Evolutionary conservation across 2,797 vertebrate genomes (phyloP).

Genomic region (Smutsia temminckii): DNA sequence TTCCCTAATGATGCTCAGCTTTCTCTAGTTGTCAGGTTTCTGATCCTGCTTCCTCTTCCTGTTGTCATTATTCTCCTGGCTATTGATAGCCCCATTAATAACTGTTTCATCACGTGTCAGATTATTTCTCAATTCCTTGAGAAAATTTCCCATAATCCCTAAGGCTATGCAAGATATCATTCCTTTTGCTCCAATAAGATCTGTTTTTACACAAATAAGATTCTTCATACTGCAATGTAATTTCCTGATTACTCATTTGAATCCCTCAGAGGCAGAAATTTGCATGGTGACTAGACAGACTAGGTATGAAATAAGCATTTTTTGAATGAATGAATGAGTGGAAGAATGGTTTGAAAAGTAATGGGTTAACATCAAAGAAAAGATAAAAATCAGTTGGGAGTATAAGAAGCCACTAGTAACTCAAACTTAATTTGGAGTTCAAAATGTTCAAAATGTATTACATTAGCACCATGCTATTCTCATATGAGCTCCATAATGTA

Average conservation of each 20-base stretch:
- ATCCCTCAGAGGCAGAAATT: not conserved
- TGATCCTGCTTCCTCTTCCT: not conserved
- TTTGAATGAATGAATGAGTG: not conserved
- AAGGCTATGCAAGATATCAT: not conserved
- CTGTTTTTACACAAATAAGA: not conserved
- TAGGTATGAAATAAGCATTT: not conserved
- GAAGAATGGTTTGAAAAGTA: not conserved
- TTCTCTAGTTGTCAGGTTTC: not conserved
- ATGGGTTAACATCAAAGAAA: not conserved
- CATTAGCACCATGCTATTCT: not conserved
- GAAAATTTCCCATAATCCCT: not conserved
- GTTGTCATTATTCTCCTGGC: not conserved
- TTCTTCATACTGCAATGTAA: not conserved
- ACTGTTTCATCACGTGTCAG: not conserved
- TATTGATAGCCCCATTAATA: not conserved
- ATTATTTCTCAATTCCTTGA: not conserved
- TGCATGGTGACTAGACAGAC: not conserved
- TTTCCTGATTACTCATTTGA: not conserved
- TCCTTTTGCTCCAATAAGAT: not conserved
- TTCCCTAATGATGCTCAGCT: not conserved
- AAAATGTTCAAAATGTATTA: slow-evolving; percentile 39
- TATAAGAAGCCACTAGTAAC: not conserved
- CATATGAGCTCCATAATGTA: not conserved
- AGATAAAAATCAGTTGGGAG: not conserved
- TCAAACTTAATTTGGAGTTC: slow-evolving; percentile 16